These are phyloP conservation scores for Psittacula derbiana DNA, from an alignment of 2,797 vertebrate genomes.

Conservation along the genomic window DNA sequence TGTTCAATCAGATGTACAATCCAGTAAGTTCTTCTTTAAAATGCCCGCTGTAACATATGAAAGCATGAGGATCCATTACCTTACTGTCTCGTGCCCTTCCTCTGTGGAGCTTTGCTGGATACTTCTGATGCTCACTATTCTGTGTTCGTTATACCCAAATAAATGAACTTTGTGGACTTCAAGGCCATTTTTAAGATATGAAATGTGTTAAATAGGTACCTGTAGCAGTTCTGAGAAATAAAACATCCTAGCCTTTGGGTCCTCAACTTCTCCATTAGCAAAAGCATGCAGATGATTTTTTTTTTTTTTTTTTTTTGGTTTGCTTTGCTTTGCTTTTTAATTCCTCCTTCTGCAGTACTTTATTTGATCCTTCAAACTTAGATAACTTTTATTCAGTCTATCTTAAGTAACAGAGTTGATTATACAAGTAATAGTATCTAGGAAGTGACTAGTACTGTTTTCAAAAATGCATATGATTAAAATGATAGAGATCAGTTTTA, in stretches of 20 bases:
- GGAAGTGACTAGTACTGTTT: neutral
- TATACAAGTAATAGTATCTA: neutral
- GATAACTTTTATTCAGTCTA: neutral
- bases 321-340: constrained; percentile 8
- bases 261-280: constrained; percentile 49
- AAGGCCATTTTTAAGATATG: constrained; percentile 57
- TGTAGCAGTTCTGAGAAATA: neutral
- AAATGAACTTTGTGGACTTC: constrained; percentile 64
- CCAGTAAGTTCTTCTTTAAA: constrained; percentile 92
- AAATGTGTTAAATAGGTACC: constrained; percentile 41
- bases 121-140: constrained; percentile 37
- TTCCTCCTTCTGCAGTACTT: constrained; percentile 38
- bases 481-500: neutral
- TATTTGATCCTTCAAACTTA: constrained; percentile 67
- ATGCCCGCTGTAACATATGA: constrained; percentile 85
- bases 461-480: neutral
- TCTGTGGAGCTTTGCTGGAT: constrained; percentile 59
- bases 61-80: constrained; percentile 89
- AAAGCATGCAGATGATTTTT: constrained; percentile 48
- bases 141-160: constrained; percentile 35
- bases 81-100: constrained; percentile 51
- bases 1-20: constrained; percentile 99
- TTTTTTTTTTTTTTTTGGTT: neutral
- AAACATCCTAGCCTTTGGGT: constrained; percentile 53
- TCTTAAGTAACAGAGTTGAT: neutral